Percentiles rank a stretch among this genome's conserved stretches.
Conservation (phyloP, 2,888 invertebrate genomes). For the Heliothis peltigera region DNA sequence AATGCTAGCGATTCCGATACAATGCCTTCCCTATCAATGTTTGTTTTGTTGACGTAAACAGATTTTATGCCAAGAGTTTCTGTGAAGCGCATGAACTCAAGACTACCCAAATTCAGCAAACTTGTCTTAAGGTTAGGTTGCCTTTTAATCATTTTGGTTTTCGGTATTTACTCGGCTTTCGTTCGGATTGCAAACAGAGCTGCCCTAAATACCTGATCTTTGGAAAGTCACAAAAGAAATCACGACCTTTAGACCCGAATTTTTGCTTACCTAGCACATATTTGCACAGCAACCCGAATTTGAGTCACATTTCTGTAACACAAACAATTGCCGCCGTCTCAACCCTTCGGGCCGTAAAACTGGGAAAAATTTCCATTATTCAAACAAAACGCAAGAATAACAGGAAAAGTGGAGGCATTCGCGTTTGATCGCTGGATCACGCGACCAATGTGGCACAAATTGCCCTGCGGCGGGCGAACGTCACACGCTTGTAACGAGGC, state of each 20-base stretch:
- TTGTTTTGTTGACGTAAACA: constrained; percentile 38
- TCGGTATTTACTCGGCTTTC: constrained; percentile 25
- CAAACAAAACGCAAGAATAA: constrained; percentile 56
- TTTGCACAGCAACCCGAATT: constrained; percentile 47
- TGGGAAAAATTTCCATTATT: constrained; percentile 57
- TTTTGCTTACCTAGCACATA: constrained; percentile 48
- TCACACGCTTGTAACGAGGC: constrained; percentile 41
- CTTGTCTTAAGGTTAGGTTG: neutral
- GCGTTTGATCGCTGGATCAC: constrained; percentile 52
- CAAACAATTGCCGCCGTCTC: constrained; percentile 52
- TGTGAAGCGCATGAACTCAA: constrained; percentile 13
- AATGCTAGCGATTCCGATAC: constrained; percentile 8
- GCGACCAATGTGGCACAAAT: constrained; percentile 41
- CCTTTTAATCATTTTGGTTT: neutral
- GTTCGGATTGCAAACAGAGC: constrained; percentile 21
- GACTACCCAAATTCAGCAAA: constrained; percentile 10
- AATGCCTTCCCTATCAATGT: constrained; percentile 9
- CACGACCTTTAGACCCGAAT: constrained; percentile 41
- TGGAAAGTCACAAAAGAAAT: constrained; percentile 50
- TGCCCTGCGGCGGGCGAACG: constrained; percentile 35
- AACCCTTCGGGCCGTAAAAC: constrained; percentile 54
- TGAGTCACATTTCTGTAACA: constrained; percentile 53
- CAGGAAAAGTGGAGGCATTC: constrained; percentile 46
- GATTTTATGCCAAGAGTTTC: constrained; percentile 42
- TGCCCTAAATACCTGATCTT: constrained; percentile 41